Conservation (phyloP, 2,797 vertebrate species). For the Takifugu rubripes region DNA sequence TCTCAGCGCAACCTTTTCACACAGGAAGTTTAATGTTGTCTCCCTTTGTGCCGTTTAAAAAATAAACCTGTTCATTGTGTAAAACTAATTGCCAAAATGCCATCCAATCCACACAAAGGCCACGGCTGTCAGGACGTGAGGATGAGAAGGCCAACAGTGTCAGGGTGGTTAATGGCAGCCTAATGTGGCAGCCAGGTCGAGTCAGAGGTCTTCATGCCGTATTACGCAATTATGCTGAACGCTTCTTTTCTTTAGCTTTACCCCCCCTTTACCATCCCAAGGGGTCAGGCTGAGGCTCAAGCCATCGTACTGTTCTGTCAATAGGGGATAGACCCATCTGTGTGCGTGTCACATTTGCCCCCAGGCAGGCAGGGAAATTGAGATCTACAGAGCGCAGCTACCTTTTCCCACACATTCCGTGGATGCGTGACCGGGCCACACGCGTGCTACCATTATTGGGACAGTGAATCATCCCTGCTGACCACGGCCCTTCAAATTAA, state of each 20-base stretch:
- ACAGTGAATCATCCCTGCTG: conserved; percentile 47
- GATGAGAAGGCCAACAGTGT: conserved; percentile 41
- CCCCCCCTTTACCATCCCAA: conserved; percentile 41
- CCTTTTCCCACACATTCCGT: conserved; percentile 45
- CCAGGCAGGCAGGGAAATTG: conserved; percentile 50
- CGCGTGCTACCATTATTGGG: conserved; percentile 38
- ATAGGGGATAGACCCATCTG: conserved; percentile 49
- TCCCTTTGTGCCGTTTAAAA: background rate
- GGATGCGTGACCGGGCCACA: conserved; percentile 30
- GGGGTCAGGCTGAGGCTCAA: conserved; percentile 61
- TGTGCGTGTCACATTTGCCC: conserved; percentile 41
- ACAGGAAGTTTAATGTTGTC: no score
- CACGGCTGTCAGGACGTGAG: conserved; percentile 25
- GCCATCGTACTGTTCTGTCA: conserved; percentile 51
- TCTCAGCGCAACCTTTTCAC: background rate
- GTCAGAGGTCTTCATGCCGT: conserved; percentile 67
- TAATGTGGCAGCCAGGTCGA: conserved; percentile 39
- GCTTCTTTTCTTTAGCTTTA: conserved; percentile 45
- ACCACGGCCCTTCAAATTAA: conserved; percentile 32
- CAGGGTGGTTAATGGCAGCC: conserved; percentile 23
- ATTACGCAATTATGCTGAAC: conserved; percentile 63
- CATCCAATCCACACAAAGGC: conserved; percentile 35
- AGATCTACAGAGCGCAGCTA: conserved; percentile 40
- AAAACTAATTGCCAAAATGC: conserved; percentile 27
- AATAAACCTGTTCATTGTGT: conserved; percentile 29